Percentiles rank a stretch among this genome's conserved stretches.
These are phyloP conservation scores for Cladopsammia gracilis DNA, from an alignment of 64 coral and sea anemone species.

Conservation along the genomic window DNA sequence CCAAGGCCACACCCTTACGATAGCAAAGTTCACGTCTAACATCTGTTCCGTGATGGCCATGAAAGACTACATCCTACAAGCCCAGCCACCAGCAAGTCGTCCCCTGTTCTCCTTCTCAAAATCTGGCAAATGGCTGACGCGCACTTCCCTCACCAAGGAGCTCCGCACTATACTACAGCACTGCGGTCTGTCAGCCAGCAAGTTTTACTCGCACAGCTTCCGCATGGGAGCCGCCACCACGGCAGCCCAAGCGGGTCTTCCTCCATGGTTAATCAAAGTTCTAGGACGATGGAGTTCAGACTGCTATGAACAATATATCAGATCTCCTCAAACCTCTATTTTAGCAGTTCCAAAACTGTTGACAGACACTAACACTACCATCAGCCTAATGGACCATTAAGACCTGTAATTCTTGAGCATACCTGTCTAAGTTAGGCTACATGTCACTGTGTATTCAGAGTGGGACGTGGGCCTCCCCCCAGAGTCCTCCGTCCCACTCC, in stretches of 20 bases:
- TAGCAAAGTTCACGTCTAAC: constrained; percentile 21
- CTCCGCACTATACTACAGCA: constrained; percentile 7
- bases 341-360: background rate
- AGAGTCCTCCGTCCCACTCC: too few species aligned
- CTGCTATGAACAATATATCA: constrained; percentile 62
- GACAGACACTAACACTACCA: background rate
- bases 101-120: constrained; percentile 23
- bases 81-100: background rate
- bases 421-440: too few species aligned
- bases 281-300: constrained; percentile 47
- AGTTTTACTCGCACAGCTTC: constrained; percentile 36
- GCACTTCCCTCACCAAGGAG: constrained; percentile 28
- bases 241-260: constrained; percentile 22
- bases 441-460: too few species aligned
- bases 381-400: too few species aligned
- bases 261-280: constrained; percentile 33
- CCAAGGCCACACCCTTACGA: constrained; percentile 28
- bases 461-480: too few species aligned
- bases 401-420: too few species aligned
- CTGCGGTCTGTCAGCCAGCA: constrained; percentile 1
- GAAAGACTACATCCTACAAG: constrained; percentile 13
- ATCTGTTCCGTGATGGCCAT: constrained; percentile 38
- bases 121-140: constrained; percentile 30
- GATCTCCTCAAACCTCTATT: background rate
- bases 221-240: constrained; percentile 48